Base-by-base conservation (phyloP, 2,888 invertebrate genomes). In the Phasia obesa region DNA sequence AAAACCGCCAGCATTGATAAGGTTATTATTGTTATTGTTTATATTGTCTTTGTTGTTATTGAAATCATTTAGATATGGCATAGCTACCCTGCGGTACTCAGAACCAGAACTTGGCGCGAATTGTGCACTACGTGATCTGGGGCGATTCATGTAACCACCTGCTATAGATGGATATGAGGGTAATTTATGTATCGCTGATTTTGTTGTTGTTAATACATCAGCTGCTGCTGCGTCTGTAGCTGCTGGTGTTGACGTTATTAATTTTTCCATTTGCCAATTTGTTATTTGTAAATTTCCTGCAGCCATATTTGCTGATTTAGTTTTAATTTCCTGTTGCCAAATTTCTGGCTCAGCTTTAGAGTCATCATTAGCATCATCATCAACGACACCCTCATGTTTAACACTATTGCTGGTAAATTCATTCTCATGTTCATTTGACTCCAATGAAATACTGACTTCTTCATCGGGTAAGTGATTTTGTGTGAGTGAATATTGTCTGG, bases 391-490 rank as follows among this genome's bases (percentile, higher is more conserved):
- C 11, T 69, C 80, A 3, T 71, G 65, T 42, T 84, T 73, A 25
- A 70, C 44, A 13, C 65, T 76, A 49, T 70, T 67, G 44, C 77
- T 53, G 27, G 4, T 69, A 5, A 42, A 60, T 4, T 80, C 85
- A 69, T 75, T 73, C 13, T 69, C 77, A 6, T 79, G 76, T 44
- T 83, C 77, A 19, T 47, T 73, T 5, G 80, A 60, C 53, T 87
- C 87, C 11, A 79, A 70, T 6, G 87, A 88, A 69, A 87, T 81
- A 64, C 87, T 87, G 19, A 88, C 57, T 75, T 88, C 87, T 49
- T 88, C 88, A 42, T 88, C 90, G 15, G 90, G 90, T 75, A 90
- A 81, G 64, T 88, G 87, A 84, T 90, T 90, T 42, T 85, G 60
- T 47, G 84, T 67, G 71, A 77, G 75, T 15, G 80, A 13, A 27